phyloP scores from a whole-genome alignment of 2,113 vertebrate genomes.

The Lonchura striata region DNA sequence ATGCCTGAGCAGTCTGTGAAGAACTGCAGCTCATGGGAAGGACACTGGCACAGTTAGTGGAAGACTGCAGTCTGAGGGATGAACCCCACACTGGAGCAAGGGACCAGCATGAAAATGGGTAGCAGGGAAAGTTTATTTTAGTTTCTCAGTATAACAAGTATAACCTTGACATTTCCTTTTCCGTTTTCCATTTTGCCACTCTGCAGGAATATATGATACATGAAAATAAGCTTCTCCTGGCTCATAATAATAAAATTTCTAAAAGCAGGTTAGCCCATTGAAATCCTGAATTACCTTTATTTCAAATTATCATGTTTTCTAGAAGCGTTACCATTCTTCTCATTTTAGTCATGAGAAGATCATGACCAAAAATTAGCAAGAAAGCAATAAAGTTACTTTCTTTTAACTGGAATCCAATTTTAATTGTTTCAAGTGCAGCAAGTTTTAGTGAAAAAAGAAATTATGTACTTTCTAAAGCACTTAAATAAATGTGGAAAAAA shows the following conservation, averaged over 20 bases:
- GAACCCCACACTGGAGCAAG: accelerated
- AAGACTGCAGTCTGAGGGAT: neutral
- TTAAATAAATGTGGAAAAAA: neutral
- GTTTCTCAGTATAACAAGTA: neutral
- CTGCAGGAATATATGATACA: neutral
- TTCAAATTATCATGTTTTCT: neutral
- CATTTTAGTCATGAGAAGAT: neutral
- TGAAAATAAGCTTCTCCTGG: neutral
- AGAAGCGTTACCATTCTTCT: neutral
- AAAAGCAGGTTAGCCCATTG: neutral
- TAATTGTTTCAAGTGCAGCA: neutral
- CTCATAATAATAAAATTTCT: neutral
- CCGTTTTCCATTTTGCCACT: neutral
- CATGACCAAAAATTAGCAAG: neutral
- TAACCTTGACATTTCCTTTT: neutral
- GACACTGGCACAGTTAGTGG: neutral
- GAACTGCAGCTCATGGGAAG: neutral
- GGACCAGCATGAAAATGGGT: neutral
- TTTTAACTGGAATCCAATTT: neutral
- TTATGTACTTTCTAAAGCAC: neutral
- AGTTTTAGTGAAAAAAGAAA: neutral
- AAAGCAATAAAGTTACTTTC: neutral
- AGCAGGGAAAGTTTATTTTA: neutral
- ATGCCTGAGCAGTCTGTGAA: neutral
- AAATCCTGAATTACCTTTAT: neutral